Conservation (phyloP, 1,140 invertebrate genomes). For the Cydia strobilella region DNA sequence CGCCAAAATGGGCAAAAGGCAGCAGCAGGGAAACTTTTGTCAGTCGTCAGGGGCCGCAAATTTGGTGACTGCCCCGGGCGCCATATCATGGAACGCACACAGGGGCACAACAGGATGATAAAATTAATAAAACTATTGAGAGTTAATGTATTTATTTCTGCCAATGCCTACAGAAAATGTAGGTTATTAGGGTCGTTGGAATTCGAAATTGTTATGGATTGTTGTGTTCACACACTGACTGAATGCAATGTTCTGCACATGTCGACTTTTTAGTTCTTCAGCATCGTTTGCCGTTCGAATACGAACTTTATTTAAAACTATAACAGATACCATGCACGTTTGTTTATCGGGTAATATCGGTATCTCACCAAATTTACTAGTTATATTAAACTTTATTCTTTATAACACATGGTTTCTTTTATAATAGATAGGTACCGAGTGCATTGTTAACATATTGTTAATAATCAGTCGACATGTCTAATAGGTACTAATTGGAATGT, state of each 20-base stretch:
- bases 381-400: not conserved
- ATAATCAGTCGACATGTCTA: not conserved
- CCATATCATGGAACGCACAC: too few species aligned
- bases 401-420: not conserved
- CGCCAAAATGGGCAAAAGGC: too few species aligned
- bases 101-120: not conserved
- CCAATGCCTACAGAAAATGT: not conserved
- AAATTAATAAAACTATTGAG: not conserved
- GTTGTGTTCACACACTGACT: not conserved
- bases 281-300: not conserved
- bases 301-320: not conserved
- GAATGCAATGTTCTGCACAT: conserved; percentile 1
- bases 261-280: not conserved
- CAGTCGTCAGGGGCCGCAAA: too few species aligned
- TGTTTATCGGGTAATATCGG: too few species aligned
- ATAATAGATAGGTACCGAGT: not conserved
- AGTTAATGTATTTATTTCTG: not conserved
- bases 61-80: too few species aligned
- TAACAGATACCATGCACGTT: too few species aligned
- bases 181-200: not conserved
- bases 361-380: too few species aligned
- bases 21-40: too few species aligned
- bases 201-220: not conserved
- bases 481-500: conserved; percentile 31
- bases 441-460: too few species aligned